Evolutionary conservation across 2,113 vertebrate genomes (phyloP), one percentile per base, ranked within the genome.

Genomic region (Sander vitreus): DNA sequence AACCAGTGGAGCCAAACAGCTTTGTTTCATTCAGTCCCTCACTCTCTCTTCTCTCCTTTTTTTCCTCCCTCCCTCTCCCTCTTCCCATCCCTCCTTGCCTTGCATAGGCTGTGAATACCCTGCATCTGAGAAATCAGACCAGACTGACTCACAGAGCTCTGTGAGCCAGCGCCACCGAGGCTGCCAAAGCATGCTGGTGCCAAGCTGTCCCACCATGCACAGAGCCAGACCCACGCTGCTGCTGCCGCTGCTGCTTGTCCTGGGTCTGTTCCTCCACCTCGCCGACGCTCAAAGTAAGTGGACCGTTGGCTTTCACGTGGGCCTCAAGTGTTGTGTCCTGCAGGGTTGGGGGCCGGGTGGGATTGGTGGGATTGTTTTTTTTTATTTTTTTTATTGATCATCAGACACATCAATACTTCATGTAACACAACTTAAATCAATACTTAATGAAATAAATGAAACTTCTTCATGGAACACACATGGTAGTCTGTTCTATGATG

Each of bases 211-310:
- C 96, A 97, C 94, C 96, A 97, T 97, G 97, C 95, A 91, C 84
- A 30, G 94, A 93, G 94, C 95, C 96, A 96, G 96, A 94, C 95
- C 94, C 83, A 21, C 88, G 85, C 93, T 90, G 92, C 92, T 92
- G 95, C 93, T 96, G 96, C 95, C 81, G 84, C 89, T 93, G 95
- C 93, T 96, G 96, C 95, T 98, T 85, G 89, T 97, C 91, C 96
- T 97, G 79, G 94, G 95, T 93, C 94, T 93, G 92, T 86, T 97
- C 90, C 91, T 97, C 58, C 95, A 97, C 91, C 94, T 83, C 83
- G 93, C 96, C 77, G 94, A 96, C 89, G 97, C 97, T 89, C 97
- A 99, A 96, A 97, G 97, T 99, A 97, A 98, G 97, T 89, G 81
- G 62, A 64, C 85, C 53, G 21, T 23, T 63, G 66, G 39, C 57